Evolutionary conservation across 2,888 invertebrate species (phyloP), one percentile per base, ranked within the genome.

Genomic region (Adineta ricciae): DNA sequence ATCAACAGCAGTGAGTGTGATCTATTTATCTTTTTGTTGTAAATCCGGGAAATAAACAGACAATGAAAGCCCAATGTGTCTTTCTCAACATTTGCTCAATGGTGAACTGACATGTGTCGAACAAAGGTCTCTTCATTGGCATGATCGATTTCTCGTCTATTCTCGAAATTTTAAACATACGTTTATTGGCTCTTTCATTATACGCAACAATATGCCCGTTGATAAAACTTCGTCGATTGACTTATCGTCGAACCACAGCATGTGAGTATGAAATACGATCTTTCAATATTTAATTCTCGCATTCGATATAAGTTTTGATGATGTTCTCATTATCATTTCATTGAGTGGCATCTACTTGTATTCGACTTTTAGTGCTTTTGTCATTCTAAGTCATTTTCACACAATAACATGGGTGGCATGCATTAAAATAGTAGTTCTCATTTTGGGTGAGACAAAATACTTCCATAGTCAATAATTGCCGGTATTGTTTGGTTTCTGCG

Each of bases 101-200:
- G 32, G 52, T 85, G 19, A 83, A 85, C 36, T 85, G 85, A 46
- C 83, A 83, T 46, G 73, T 72, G 56, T 84, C 84, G 14, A 85
- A 72, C 4, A 85, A 73, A 41, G 85, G 85, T 11, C 50, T 84
- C 8, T 85, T 85, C 38, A 11, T 50, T n/a, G 85, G 85, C 9
- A 73, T 85, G 46, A 72, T 85, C n/a, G 78, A 52, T 16, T 78
- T 85, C 11, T 84, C 83, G 8, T 83, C 41, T n/a, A 85, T 78
- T 21, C 52, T 52, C 24, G 52, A 52, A 52, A 52, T 52, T 21
- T 19, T 27, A 32, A 64, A 64, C 32, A 16, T 64, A 27, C 32
- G 64, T 27, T 11, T 64, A 32, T 32, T 64, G 9, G 27, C 32
- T 7, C 27, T 64, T 27, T 64, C 64, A 27, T 64, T 64, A 32